Evolutionary conservation across 2,888 invertebrate species (phyloP), one percentile per base, ranked within the genome.

Genomic region (Meandrusa payeni): DNA sequence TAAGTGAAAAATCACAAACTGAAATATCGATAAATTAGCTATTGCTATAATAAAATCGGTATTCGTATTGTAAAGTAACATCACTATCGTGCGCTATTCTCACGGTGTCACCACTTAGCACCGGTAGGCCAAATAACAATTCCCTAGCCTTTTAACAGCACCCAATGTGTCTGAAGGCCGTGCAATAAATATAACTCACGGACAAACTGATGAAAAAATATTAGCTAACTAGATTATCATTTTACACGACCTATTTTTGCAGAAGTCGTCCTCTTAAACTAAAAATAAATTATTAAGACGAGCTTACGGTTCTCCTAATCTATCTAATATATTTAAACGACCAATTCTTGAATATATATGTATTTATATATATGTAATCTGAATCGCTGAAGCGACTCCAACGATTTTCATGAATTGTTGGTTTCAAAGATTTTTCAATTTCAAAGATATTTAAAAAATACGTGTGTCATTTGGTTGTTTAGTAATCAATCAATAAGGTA

Each of bases 81-180:
- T 42, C 42, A 34, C 42, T 42, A 36, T 29, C 11, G n/a, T 6
- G 5, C 6, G 13, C 36, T 3, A 26, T 43, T 43, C 43, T 32
- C 43, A 43, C 43, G 43, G 43, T 32, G 32, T 26, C 37, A 26
- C 22, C 44, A 44, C 38, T 44, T 44, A 44, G 44, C 44, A 44
- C 20, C 38, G 44, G 33, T 44, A 33, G 38, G 15, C 43, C 11
- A 38, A 38, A 33, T 33, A 41, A 38, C 44, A 44, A 38, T 44
- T 44, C 38, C 15, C 27, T 44, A 20, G 44, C 38, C 2, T 32
- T 40, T 26, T 17, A 29, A 34, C 26, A 44, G 20, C 22, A 12
- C 10, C n/a, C 24, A 44, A 33, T 39, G 15, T 17, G 12, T 4
- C 7, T 38, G 38, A 33, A 44, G 44, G 44, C 32, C 37, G 12